Conservation (phyloP, 2,888 invertebrate genomes). For the Prosapia bicincta region DNA sequence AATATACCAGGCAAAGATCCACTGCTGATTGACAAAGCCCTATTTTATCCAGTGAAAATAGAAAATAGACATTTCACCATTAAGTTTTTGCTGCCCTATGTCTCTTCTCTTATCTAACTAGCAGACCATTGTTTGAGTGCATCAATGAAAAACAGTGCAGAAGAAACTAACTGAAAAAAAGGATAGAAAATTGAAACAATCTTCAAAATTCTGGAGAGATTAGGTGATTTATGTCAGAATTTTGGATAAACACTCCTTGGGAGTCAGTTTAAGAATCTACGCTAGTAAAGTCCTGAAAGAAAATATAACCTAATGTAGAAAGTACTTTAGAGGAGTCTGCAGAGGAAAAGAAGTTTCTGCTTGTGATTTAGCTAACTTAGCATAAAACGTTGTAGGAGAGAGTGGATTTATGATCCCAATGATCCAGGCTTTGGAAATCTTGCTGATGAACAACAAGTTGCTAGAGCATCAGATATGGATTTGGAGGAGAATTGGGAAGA, state of each 20-base stretch:
- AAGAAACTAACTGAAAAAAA: no score
- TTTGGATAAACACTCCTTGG: not conserved
- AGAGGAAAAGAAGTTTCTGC: not conserved
- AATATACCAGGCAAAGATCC: no score
- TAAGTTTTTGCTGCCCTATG: no score
- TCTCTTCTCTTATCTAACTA: no score
- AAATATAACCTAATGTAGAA: not conserved
- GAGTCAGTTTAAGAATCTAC: not conserved
- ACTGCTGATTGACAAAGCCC: no score
- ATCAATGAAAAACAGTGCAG: no score
- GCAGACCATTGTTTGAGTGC: no score
- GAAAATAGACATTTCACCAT: no score
- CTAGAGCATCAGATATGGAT: no score
- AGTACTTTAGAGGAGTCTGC: not conserved
- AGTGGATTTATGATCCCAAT: not conserved
- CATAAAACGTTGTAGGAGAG: not conserved
- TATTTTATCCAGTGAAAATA: no score
- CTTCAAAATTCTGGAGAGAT: no score
- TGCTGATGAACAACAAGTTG: not conserved
- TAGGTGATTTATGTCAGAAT: not conserved
- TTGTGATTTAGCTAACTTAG: not conserved
- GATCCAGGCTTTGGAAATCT: not conserved
- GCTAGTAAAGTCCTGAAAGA: not conserved
- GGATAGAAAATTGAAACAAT: no score
- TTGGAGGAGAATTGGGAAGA: not conserved